Evolutionary conservation across 2,113 vertebrate genomes (phyloP), one percentile per base, ranked within the genome.

Genomic region (Halichoerus grypus): DNA sequence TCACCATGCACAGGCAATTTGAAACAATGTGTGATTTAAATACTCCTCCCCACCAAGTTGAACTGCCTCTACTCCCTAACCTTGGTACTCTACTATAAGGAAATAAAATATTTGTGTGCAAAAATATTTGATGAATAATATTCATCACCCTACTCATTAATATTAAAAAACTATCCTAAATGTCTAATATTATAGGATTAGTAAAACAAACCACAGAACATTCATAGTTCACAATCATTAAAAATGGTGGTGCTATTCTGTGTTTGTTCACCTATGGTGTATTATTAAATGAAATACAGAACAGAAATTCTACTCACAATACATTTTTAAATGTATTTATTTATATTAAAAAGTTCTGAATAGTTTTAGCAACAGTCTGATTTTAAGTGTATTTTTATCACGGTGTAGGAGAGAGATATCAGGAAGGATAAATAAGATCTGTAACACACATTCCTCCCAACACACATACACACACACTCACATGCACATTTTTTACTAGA

Each of bases 11-110:
- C 21, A 88, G 46, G 8, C 15, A 81, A 65, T 95, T 87, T 91
- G 65, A 95, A 96, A 94, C n/a, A 83, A 33, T 53, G 69, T 80
- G n/a, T 90, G 26, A 88, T 88, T 84, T 86, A 90, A 97, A 90
- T 69, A 69, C 4, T 22, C 53, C 18, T 97, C 8, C 22, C 49
- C 11, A 83, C 61, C 65, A 95, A 16, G 42, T 0, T 74, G 5
- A 9, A 28, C 18, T 65, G 8, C 28, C 71, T 82, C 39, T 57
- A 7, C 19, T 88, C 18, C 31, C 59, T 53, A 85, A 81, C 5
- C 26, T 81, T 80, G 19, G 9, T 22, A 21, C 7, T 90, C 21
- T 19, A 39, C 39, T 83, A 7, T 72, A n/a, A 93, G 39, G 19
- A 71, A 96, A 74, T 42, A 18, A 81, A 74, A 71, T 36, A 36